These are phyloP conservation scores for Stegophylla sp. DNA, from an alignment of 2,888 invertebrate species.

Conservation along the genomic window DNA sequence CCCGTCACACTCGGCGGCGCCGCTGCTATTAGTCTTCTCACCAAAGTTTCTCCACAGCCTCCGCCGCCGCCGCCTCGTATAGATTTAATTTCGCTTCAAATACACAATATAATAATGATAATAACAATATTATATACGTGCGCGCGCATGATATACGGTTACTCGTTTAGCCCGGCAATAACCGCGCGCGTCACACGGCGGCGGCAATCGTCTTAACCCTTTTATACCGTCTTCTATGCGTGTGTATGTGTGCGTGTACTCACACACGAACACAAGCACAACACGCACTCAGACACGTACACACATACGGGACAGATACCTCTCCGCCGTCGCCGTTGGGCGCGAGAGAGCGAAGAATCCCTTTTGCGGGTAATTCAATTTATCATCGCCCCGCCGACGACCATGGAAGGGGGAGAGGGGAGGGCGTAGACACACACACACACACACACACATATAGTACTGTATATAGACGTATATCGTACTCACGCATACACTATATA, in stretches of 20 bases:
- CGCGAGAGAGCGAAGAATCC: constrained; percentile 18
- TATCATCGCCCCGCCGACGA: constrained; percentile 1
- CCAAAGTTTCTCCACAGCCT: constrained; percentile 23
- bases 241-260: no score
- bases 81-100: constrained; percentile 23
- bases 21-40: constrained; percentile 20
- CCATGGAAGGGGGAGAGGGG: not conserved
- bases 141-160: no score
- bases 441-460: no score
- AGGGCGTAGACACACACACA: no score
- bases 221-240: not conserved
- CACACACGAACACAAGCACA: no score
- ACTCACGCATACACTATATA: no score
- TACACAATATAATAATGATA: not conserved
- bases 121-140: not conserved
- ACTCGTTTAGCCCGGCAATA: constrained; percentile 14
- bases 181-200: not conserved
- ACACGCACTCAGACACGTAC: no score
- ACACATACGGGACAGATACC: not conserved
- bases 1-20: not conserved
- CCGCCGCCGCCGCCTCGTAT: no score
- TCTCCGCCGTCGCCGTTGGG: not conserved
- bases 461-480: no score
- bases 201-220: not conserved
- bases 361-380: constrained; percentile 38